These are phyloP conservation scores for Eilema sororculum DNA, from an alignment of 2,888 invertebrate genomes.

Conservation along the genomic window DNA sequence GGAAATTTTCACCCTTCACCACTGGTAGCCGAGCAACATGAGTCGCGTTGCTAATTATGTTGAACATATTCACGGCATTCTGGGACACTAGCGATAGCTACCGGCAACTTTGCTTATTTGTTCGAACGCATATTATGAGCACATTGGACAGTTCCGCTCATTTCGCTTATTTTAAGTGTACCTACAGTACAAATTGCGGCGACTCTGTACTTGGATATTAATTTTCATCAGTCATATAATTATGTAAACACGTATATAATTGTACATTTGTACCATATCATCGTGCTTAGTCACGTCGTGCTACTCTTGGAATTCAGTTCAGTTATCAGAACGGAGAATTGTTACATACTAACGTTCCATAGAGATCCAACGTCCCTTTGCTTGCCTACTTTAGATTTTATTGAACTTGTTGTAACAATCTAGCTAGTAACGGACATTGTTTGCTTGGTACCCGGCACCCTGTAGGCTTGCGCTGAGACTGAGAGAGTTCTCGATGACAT, in stretches of 20 bases:
- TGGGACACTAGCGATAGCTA: neutral
- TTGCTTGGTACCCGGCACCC: no score
- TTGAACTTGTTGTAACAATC: neutral
- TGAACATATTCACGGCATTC: neutral
- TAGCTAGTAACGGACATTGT: neutral
- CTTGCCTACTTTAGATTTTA: neutral
- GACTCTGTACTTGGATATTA: constrained; percentile 13
- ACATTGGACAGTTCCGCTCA: constrained; percentile 27
- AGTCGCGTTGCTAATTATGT: neutral
- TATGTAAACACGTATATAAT: neutral
- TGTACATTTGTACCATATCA: neutral
- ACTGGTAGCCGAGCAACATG: no score
- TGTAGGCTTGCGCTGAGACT: no score
- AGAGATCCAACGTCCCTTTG: neutral
- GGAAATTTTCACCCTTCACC: no score
- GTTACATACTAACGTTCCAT: neutral
- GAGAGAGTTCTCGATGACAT: neutral
- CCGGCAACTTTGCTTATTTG: neutral
- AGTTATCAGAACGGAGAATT: neutral
- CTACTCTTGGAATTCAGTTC: neutral
- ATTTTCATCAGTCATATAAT: neutral
- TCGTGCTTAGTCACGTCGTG: neutral
- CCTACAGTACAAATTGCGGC: constrained; percentile 26
- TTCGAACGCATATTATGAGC: neutral
- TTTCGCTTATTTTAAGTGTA: constrained; percentile 31